Percentiles rank a stretch among this genome's conserved stretches.
These are phyloP conservation scores for Cryptoleucopteryx plumbea DNA, from an alignment of 2,113 vertebrate genomes.

Conservation along the genomic window DNA sequence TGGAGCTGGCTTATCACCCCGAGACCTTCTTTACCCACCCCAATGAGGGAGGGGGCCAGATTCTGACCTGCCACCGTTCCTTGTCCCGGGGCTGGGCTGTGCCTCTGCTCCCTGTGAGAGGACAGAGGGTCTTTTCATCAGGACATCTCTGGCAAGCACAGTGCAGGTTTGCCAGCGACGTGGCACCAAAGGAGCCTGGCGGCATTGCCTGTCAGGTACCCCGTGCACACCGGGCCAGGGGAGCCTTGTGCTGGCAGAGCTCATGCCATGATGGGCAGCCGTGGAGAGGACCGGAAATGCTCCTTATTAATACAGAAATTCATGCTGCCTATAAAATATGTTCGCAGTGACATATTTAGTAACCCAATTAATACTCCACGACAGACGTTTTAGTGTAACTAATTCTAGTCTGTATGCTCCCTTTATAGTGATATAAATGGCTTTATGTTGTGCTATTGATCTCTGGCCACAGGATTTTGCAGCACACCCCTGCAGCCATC, in stretches of 20 bases:
- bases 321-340: conserved; percentile 17
- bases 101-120: background rate
- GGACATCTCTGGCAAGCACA: background rate
- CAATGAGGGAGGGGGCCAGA: fast-evolving
- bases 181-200: background rate
- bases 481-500: background rate
- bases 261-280: background rate
- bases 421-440: conserved; percentile 25
- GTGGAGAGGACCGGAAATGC: background rate
- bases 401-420: conserved; percentile 11
- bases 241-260: background rate
- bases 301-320: conserved; percentile 26
- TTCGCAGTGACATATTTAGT: background rate
- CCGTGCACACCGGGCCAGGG: fast-evolving
- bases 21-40: background rate
- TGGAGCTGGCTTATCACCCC: background rate
- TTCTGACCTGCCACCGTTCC: background rate
- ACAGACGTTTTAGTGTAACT: conserved; percentile 33
- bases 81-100: fast-evolving
- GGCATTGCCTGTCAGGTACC: background rate
- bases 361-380: conserved; percentile 16
- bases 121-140: background rate
- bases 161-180: background rate
- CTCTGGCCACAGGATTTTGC: background rate
- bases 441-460: background rate